Conservation (phyloP, 53 echinoderm and acorn worm genomes). For the Paracentrotus lividus region DNA sequence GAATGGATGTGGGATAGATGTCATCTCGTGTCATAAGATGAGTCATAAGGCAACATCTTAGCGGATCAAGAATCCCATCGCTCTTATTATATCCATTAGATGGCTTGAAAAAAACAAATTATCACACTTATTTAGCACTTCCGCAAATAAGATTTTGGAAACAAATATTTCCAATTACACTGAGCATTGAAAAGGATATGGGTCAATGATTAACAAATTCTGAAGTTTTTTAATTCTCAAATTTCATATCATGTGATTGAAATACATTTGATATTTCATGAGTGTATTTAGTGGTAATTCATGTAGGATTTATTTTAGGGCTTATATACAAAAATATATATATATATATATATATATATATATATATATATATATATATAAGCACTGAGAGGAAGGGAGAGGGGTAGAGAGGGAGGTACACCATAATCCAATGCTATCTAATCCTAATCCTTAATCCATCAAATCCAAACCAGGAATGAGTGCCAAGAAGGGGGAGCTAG, state of each 20-base stretch:
- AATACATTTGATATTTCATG: neutral
- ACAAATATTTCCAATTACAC: neutral
- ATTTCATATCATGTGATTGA: neutral
- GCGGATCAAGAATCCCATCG: neutral
- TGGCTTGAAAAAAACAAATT: neutral
- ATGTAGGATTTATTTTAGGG: neutral
- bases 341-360: too few relatives aligned
- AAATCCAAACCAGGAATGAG: neutral
- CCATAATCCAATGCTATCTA: neutral
- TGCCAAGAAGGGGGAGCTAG: neutral
- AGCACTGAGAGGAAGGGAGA: too few relatives aligned
- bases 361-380: too few relatives aligned
- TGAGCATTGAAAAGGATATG: neutral
- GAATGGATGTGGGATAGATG: neutral
- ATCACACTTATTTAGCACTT: neutral
- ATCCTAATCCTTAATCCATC: neutral
- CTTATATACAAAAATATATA: too few relatives aligned
- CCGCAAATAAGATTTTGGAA: neutral
- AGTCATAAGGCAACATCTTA: neutral
- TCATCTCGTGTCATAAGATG: slow-evolving; percentile 16
- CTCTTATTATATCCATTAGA: neutral
- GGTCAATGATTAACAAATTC: neutral
- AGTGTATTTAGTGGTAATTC: neutral
- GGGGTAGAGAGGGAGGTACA: neutral
- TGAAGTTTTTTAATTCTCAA: neutral